Evolutionary conservation across 2,113 vertebrate species (phyloP).

Genomic region (Hypocryptadius cinnamomeus): DNA sequence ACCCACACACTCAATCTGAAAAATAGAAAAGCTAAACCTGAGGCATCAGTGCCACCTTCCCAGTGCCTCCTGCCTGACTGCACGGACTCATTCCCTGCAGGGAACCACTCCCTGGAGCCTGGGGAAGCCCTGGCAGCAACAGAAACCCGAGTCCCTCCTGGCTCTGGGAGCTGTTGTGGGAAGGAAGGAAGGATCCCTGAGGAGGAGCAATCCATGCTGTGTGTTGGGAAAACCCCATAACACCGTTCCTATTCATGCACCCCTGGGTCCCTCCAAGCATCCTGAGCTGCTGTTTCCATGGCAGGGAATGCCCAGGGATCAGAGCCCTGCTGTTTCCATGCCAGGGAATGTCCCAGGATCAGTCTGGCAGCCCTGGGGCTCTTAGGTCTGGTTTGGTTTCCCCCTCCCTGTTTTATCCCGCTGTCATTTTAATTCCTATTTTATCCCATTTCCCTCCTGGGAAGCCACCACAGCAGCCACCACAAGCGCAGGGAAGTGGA

Average conservation of each 20-base stretch:
- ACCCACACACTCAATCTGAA: neutral
- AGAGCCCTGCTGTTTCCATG: neutral
- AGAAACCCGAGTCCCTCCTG: neutral
- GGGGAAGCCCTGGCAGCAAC: neutral
- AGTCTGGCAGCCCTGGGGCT: neutral
- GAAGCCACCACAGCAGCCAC: neutral
- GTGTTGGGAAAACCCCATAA: neutral
- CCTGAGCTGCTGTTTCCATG: neutral
- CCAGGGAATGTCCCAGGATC: neutral
- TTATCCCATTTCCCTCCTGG: fast-evolving
- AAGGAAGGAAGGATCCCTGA: neutral
- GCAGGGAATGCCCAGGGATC: neutral
- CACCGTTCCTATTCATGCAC: neutral
- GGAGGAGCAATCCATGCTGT: neutral
- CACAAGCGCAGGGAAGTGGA: fast-evolving
- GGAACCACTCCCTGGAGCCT: neutral
- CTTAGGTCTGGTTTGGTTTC: neutral
- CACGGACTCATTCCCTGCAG: fast-evolving
- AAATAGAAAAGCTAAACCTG: neutral
- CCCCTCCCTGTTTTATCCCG: neutral
- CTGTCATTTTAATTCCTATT: neutral
- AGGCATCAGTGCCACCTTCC: neutral
- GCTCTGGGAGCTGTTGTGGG: neutral
- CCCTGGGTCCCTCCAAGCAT: neutral
- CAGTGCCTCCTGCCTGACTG: neutral